Evolutionary conservation across 2,888 invertebrate genomes (phyloP), one percentile per base, ranked within the genome.

Genomic region (Apotomis turbidana): DNA sequence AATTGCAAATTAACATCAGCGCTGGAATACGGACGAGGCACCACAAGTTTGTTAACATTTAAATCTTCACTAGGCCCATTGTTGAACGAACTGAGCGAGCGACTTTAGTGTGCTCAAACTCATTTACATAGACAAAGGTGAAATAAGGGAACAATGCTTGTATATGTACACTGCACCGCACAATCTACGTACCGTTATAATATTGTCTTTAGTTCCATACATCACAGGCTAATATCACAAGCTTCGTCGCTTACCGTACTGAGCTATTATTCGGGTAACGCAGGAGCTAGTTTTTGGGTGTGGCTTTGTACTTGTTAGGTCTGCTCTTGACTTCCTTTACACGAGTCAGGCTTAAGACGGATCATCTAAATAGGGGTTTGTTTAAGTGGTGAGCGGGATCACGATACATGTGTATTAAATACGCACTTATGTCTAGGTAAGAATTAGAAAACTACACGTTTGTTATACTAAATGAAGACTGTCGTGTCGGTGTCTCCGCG

Each of bases 111-210:
- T 68, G 78, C 78, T 76, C 77, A 54, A 76, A 71, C 78, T 82
- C 79, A 83, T 86, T 86, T 83, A 79, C 83, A 84, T 84, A 85
- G 81, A 81, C 81, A 83, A 83, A 81, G 82, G 83, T 83, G 77
- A 83, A 83, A 81, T 82, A 81, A 82, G 78, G 79, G 81, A 85
- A 86, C 84, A 86, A 85, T 82, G 67, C 75, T 73, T 64, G 76
- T 73, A 68, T 76, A 80, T 27, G 27, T 79, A 75, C 76, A 84
- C 82, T 80, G 79, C 76, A 77, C 74, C 67, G 13, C 73, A 60
- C 41, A 60, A 52, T 36, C 55, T 44, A 13, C 46, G 38, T 54
- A 60, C 41, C n/a, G 27, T 67, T 27, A 57, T 3, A 66, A n/a
- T 61, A 13, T 15, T 49, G 12, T 27, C 46, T 27, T 4, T 60